A percentile compares a stretch with the other conserved stretches of the same genome.
Conservation (phyloP, 2,797 vertebrate genomes). For the Schizopygopsis malacanthus region DNA sequence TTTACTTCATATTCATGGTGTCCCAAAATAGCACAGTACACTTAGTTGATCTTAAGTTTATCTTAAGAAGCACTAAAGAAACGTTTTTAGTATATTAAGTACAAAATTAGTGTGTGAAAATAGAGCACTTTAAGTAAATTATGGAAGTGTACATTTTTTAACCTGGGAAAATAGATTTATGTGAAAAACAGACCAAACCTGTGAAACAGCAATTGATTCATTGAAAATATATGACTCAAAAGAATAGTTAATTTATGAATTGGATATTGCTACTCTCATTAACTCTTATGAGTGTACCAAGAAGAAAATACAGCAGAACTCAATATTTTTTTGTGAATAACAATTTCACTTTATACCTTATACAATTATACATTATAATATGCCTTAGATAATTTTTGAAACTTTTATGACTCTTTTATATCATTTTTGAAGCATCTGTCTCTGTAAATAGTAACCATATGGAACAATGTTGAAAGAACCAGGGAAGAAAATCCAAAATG, state of each 20-base stretch:
- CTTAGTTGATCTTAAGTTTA: too few relatives aligned
- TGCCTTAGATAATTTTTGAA: neutral
- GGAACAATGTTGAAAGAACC: neutral
- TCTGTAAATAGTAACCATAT: neutral
- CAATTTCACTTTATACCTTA: neutral
- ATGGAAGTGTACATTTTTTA: too few relatives aligned
- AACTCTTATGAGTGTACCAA: neutral
- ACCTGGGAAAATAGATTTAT: neutral
- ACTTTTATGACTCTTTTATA: neutral
- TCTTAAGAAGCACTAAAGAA: too few relatives aligned
- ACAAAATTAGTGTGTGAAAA: too few relatives aligned
- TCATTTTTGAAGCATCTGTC: neutral
- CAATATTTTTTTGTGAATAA: neutral
- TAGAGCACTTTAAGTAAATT: too few relatives aligned
- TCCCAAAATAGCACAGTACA: too few relatives aligned
- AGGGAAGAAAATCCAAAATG: neutral
- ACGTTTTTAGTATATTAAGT: too few relatives aligned
- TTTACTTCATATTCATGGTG: too few relatives aligned
- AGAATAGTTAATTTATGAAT: neutral
- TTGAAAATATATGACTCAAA: neutral
- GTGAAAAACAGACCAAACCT: neutral
- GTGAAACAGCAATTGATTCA: neutral
- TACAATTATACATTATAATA: neutral
- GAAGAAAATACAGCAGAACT: neutral
- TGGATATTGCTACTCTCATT: neutral